Evolutionary conservation across 2,888 invertebrate species (phyloP).

Genomic region (Standfussiana lucernea): DNA sequence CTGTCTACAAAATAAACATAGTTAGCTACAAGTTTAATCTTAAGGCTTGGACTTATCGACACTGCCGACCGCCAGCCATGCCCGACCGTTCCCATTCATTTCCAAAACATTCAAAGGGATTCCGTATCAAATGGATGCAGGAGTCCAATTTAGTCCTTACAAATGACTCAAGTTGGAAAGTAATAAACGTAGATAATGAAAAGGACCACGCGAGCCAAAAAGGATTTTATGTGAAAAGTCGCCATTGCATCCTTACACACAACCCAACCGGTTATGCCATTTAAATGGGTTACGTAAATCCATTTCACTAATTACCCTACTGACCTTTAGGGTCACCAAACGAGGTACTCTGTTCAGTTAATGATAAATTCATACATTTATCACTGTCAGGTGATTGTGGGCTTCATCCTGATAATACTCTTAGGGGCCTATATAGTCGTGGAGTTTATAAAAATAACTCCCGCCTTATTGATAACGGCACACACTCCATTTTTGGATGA

Average conservation of each 20-base stretch:
- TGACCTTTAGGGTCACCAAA: slow-evolving; percentile 17
- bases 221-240: background rate
- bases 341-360: slow-evolving; percentile 24
- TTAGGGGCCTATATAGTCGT: slow-evolving; percentile 27
- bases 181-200: background rate
- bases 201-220: background rate
- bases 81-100: background rate
- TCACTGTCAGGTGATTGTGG: slow-evolving; percentile 64
- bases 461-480: slow-evolving; percentile 22
- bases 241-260: background rate
- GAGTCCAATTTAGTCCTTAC: background rate
- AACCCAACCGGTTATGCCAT: background rate
- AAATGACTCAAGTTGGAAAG: background rate
- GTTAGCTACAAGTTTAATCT: background rate
- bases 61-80: background rate
- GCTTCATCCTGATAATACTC: slow-evolving; percentile 42
- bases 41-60: background rate
- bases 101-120: background rate
- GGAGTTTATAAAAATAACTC: slow-evolving; percentile 46
- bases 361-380: slow-evolving; percentile 61
- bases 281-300: slow-evolving; percentile 32
- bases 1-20: background rate
- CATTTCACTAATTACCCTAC: slow-evolving; percentile 49
- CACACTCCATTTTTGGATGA: slow-evolving; percentile 28
- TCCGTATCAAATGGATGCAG: slow-evolving; percentile 2